Evolutionary conservation across 1,140 invertebrate genomes (phyloP).

Genomic region (Temnothorax longispinosus): DNA sequence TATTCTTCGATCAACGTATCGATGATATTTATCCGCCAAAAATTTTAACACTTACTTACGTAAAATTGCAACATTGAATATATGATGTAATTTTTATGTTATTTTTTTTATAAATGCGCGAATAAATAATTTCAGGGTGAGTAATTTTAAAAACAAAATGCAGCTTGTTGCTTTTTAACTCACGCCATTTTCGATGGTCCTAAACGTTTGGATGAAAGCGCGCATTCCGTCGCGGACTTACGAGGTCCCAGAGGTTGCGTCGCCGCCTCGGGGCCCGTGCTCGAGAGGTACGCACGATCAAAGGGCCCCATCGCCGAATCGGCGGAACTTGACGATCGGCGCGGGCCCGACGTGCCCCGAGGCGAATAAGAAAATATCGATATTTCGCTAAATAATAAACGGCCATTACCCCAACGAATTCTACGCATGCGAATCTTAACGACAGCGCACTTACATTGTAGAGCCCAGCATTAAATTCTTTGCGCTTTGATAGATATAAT

Average conservation of each 20-base stretch:
- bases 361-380: slow-evolving; percentile 64
- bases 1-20: not conserved
- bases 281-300: slow-evolving; percentile 71
- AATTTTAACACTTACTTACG: not conserved
- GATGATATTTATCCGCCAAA: not conserved
- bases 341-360: slow-evolving; percentile 53
- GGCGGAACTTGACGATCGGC: slow-evolving; percentile 66
- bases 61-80: not conserved
- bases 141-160: slow-evolving; percentile 3
- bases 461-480: slow-evolving; percentile 46
- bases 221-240: slow-evolving; percentile 60
- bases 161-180: slow-evolving; percentile 34
- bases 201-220: slow-evolving; percentile 41
- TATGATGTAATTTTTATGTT: not conserved
- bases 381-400: slow-evolving; percentile 60
- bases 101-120: not conserved
- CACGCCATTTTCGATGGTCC: slow-evolving; percentile 27
- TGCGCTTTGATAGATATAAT: slow-evolving; percentile 56
- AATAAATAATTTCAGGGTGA: not conserved
- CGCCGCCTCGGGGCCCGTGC: slow-evolving; percentile 57
- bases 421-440: slow-evolving; percentile 56
- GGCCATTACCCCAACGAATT: slow-evolving; percentile 32
- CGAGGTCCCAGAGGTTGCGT: slow-evolving; percentile 72
- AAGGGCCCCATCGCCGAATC: slow-evolving; percentile 74
- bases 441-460: slow-evolving; percentile 11